phyloP scores from a whole-genome alignment of 2,113 vertebrate species.

The Zosterops hypoxanthus region DNA sequence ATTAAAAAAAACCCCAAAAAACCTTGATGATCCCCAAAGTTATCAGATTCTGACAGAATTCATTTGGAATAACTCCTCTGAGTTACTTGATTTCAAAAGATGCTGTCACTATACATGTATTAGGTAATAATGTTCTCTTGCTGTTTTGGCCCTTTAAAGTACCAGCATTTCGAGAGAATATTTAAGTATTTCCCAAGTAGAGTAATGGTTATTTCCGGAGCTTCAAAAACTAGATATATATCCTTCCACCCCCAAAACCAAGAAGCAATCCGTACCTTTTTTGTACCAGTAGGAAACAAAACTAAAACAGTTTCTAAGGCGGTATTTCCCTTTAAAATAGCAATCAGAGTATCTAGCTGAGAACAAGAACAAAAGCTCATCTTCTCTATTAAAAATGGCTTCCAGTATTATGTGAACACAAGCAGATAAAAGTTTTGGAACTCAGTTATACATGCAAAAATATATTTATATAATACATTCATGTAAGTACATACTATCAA shows the following conservation, averaged over 20 bases:
- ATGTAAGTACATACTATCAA: background rate
- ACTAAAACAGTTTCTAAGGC: background rate
- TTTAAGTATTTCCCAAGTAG: background rate
- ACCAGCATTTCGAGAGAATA: background rate
- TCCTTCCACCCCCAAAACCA: background rate
- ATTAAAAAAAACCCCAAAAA: too few species aligned
- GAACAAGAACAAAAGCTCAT: background rate
- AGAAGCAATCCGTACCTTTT: background rate
- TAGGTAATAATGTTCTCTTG: background rate
- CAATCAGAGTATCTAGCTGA: background rate
- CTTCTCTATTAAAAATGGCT: background rate
- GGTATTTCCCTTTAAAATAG: background rate
- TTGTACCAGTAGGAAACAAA: background rate
- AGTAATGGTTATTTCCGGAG: background rate
- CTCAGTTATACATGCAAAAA: background rate
- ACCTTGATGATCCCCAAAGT: background rate
- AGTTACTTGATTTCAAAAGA: background rate
- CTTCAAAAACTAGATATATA: background rate
- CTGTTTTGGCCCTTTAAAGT: background rate
- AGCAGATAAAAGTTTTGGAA: background rate
- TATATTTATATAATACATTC: background rate
- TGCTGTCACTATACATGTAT: rapidly evolving
- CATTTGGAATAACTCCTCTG: background rate
- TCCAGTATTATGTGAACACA: background rate
- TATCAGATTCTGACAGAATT: background rate